A percentile compares a stretch with the other conserved stretches of the same genome.
Conservation (phyloP, 2,888 invertebrate genomes). For the Galeruca laticollis region DNA sequence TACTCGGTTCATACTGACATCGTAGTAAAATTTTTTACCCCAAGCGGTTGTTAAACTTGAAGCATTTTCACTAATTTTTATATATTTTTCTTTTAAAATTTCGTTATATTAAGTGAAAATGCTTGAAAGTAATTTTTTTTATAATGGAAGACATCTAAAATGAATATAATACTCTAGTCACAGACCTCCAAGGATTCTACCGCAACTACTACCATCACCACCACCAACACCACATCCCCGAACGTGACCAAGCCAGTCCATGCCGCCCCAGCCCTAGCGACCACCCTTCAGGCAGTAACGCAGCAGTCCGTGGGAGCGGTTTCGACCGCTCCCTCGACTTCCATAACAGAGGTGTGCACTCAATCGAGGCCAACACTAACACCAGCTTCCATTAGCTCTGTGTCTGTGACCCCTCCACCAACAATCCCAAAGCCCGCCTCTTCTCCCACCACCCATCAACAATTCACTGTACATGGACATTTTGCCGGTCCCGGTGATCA, state of each 20-base stretch:
- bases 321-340: slow-evolving; percentile 60
- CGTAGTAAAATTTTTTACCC: too few relatives aligned
- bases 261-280: slow-evolving; percentile 51
- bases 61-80: background rate
- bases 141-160: slow-evolving; percentile 41
- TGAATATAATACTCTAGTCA: slow-evolving; percentile 61
- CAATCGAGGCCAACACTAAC: slow-evolving; percentile 62
- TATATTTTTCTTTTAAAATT: background rate
- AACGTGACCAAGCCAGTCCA: slow-evolving; percentile 57
- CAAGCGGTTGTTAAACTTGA: too few relatives aligned
- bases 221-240: slow-evolving; percentile 62
- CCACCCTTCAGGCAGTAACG: slow-evolving; percentile 48
- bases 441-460: slow-evolving; percentile 63
- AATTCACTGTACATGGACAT: slow-evolving; percentile 66
- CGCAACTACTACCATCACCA: slow-evolving; percentile 59
- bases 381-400: slow-evolving; percentile 63
- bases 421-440: slow-evolving; percentile 55
- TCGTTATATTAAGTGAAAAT: background rate
- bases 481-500: slow-evolving; percentile 67
- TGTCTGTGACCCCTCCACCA: slow-evolving; percentile 57
- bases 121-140: background rate
- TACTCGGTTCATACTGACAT: background rate
- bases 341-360: slow-evolving; percentile 67
- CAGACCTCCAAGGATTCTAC: slow-evolving; percentile 72
- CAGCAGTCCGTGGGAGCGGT: slow-evolving; percentile 51